Evolutionary conservation across 1,140 invertebrate species (phyloP).

Genomic region (Probaryconus sp.): DNA sequence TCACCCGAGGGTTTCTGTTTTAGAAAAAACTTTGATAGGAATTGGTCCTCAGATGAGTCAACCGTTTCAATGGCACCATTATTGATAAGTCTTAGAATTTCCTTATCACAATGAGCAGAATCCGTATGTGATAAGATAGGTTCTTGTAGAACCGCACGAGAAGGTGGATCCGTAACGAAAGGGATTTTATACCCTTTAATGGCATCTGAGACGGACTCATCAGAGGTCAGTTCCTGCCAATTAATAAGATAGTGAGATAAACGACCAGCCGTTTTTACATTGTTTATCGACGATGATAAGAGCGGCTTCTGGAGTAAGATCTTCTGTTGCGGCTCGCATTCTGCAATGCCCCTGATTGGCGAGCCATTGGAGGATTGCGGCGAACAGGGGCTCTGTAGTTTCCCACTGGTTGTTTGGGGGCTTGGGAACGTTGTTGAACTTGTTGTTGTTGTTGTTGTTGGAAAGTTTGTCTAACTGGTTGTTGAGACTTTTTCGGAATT

Average conservation of each 20-base stretch:
- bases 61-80: slow-evolving; percentile 25
- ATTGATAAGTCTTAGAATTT: slow-evolving; percentile 8
- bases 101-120: slow-evolving; percentile 7
- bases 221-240: slow-evolving; percentile 12
- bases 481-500: background rate
- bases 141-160: background rate
- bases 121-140: slow-evolving; percentile 3
- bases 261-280: slow-evolving; percentile 15
- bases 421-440: no score
- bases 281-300: background rate
- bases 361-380: background rate
- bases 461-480: background rate
- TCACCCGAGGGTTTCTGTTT: slow-evolving; percentile 12
- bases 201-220: slow-evolving; percentile 7
- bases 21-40: slow-evolving; percentile 11
- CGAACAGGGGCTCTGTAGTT: slow-evolving; percentile 13
- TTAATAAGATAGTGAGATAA: background rate
- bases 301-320: slow-evolving; percentile 8
- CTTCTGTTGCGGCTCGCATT: slow-evolving; percentile 3
- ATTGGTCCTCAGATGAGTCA: slow-evolving; percentile 4
- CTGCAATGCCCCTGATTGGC: slow-evolving; percentile 4
- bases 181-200: slow-evolving; percentile 12
- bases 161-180: background rate
- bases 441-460: no score
- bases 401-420: no score